phyloP scores from a whole-genome alignment of 2,888 invertebrate genomes.

The Phrixothrix hirtus region DNA sequence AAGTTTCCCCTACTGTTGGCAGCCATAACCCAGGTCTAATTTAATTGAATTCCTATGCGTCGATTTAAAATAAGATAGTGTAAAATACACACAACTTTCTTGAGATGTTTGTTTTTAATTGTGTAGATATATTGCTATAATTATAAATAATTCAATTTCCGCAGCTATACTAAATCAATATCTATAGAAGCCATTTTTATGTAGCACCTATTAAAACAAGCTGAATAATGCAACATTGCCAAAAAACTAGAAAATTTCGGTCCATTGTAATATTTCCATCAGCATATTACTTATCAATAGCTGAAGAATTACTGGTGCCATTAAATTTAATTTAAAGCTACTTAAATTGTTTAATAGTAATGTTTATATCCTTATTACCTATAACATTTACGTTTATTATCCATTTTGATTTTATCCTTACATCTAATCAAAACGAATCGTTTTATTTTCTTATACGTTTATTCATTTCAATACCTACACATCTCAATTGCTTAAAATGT shows the following conservation, averaged over 20 bases:
- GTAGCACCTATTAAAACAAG: not conserved
- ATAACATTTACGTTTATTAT: slow-evolving; percentile 14
- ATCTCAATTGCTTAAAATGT: no score
- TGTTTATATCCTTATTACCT: slow-evolving; percentile 21
- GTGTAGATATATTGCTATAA: not conserved
- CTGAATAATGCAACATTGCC: no score
- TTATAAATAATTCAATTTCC: no score
- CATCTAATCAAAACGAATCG: not conserved
- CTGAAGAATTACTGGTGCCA: slow-evolving; percentile 12
- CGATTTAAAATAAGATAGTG: slow-evolving; percentile 2
- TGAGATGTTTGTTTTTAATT: no score
- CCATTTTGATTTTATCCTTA: slow-evolving; percentile 2
- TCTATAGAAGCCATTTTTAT: no score
- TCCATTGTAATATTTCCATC: no score
- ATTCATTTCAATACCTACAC: no score
- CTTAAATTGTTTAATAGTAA: slow-evolving; percentile 19
- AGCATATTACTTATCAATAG: slow-evolving; percentile 32
- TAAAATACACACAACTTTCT: no score
- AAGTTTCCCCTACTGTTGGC: slow-evolving; percentile 9
- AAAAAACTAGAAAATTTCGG: no score
- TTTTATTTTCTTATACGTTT: no score
- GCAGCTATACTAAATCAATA: no score
- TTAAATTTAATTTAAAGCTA: slow-evolving; percentile 26
- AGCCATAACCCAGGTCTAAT: slow-evolving; percentile 17
- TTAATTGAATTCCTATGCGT: slow-evolving; percentile 19